Conservation (phyloP, 2,113 vertebrate genomes). For the Silurus glanis region DNA sequence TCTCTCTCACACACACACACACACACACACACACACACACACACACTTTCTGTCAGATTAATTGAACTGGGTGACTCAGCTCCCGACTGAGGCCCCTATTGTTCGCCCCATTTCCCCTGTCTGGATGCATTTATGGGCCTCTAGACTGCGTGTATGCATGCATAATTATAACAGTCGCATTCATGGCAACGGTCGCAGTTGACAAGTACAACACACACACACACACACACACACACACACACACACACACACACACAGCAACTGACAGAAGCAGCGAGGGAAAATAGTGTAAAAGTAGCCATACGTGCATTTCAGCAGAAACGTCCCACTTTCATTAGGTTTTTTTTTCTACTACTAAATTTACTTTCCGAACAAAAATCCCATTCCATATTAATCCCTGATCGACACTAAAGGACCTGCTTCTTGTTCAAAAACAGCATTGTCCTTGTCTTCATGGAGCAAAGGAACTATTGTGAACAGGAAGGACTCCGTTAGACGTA, state of each 20-base stretch:
- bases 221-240: constrained; percentile 53
- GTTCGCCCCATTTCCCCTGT: constrained; percentile 13
- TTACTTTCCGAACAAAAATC: background rate
- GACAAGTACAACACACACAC: constrained; percentile 1
- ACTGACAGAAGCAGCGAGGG: background rate
- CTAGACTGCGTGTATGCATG: constrained; percentile 26
- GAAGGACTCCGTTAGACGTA: background rate
- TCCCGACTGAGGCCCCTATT: constrained; percentile 56
- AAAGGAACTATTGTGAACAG: background rate
- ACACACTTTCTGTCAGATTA: constrained; percentile 60
- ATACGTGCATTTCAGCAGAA: background rate
- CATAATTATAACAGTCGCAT: constrained; percentile 30
- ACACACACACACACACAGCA: constrained; percentile 49
- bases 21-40: background rate
- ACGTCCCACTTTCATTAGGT: background rate
- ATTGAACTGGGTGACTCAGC: constrained; percentile 69
- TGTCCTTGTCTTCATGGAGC: background rate
- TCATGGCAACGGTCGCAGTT: constrained; percentile 15
- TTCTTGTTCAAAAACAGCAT: background rate
- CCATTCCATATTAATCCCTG: background rate
- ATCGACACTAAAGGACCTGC: constrained; percentile 6
- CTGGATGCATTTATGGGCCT: constrained; percentile 17
- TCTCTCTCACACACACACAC: background rate
- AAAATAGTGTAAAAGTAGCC: background rate
- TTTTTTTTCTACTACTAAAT: too few relatives aligned